phyloP scores from a whole-genome alignment of 1,140 invertebrate genomes.

The Pogonus chalceus region DNA sequence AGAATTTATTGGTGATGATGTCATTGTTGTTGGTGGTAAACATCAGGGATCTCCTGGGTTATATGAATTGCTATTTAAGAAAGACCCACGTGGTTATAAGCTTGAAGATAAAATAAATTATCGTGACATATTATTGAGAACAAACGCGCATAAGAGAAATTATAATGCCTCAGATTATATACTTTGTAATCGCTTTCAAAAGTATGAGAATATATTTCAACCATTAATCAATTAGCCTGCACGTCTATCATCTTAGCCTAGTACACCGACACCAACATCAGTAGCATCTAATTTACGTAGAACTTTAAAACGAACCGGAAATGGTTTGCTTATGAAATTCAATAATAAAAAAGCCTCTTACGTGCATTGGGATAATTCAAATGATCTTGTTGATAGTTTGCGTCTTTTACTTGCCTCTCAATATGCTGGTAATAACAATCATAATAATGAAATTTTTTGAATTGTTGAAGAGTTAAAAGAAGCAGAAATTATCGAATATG shows the following conservation, averaged over 20 bases:
- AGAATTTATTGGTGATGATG: conserved; percentile 10
- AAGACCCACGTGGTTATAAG: conserved; percentile 16
- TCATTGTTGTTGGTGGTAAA: conserved; percentile 13
- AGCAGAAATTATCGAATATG: conserved; percentile 19
- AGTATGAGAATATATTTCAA: conserved; percentile 17
- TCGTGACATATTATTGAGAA: conserved; percentile 20
- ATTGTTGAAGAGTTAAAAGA: conserved; percentile 31
- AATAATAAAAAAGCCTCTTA: conserved; percentile 19
- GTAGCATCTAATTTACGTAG: no score
- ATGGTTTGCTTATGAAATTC: neutral
- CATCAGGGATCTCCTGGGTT: conserved; percentile 17
- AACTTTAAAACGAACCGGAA: neutral
- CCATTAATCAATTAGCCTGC: neutral
- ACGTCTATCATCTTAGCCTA: neutral
- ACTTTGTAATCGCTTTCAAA: conserved; percentile 11
- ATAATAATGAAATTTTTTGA: conserved; percentile 32
- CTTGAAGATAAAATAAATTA: conserved; percentile 19
- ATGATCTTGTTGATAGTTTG: conserved; percentile 31
- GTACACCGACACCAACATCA: neutral
- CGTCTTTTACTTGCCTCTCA: conserved; percentile 27
- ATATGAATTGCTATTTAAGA: conserved; percentile 21
- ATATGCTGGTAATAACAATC: conserved; percentile 25
- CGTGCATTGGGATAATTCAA: conserved; percentile 31
- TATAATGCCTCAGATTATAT: conserved; percentile 18
- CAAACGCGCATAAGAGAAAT: conserved; percentile 20